A percentile compares a stretch with the other conserved stretches of the same genome.
Evolutionary conservation across 2,888 invertebrate species (phyloP).

Genomic region (Actias luna): DNA sequence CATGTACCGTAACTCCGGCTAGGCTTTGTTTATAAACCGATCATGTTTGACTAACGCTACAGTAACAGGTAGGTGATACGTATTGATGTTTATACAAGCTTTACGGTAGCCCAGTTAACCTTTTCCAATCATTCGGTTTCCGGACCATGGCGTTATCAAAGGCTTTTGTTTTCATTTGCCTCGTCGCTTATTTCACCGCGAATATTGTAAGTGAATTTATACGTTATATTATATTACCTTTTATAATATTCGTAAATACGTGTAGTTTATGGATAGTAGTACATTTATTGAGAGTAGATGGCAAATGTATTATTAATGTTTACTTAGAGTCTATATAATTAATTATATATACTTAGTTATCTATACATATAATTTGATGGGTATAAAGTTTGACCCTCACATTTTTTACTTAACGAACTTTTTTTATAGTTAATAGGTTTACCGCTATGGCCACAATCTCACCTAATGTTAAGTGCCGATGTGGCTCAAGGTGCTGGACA

Average conservation of each 20-base stretch:
- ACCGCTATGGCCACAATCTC: too few relatives aligned
- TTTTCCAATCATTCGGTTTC: neutral
- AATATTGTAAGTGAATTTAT: neutral
- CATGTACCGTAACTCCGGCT: neutral
- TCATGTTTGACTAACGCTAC: neutral
- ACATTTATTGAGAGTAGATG: neutral
- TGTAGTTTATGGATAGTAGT: neutral
- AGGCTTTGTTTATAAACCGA: neutral
- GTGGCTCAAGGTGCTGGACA: too few relatives aligned
- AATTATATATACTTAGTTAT: too few relatives aligned
- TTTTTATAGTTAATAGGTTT: too few relatives aligned
- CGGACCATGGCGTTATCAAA: conserved; percentile 5
- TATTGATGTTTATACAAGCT: neutral
- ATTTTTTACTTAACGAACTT: too few relatives aligned
- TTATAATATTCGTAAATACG: neutral
- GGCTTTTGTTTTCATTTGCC: neutral
- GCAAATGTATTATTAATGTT: too few relatives aligned
- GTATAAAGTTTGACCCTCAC: too few relatives aligned
- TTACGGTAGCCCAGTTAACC: neutral
- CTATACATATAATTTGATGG: too few relatives aligned
- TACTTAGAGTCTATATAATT: too few relatives aligned
- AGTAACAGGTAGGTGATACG: neutral
- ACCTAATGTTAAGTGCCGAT: too few relatives aligned
- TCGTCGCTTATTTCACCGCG: neutral
- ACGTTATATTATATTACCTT: neutral